Base-by-base conservation (phyloP, 2,888 invertebrate species). In the Xestia sexstrigata region DNA sequence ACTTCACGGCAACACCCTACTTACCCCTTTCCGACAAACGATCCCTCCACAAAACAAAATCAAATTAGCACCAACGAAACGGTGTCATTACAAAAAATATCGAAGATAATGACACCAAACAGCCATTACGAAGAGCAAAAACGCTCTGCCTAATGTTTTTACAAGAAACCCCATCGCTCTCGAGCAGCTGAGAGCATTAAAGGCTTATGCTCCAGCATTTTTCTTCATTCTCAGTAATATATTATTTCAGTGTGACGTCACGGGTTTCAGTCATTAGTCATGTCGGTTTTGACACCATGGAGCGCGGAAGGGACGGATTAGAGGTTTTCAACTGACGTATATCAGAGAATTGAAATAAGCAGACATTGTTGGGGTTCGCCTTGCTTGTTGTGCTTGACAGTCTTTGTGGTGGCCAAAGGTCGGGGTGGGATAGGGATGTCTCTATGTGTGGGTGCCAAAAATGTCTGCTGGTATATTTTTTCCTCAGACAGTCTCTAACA, bases 151-250 rank as follows among this genome's bases (percentile, higher is more conserved):
- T 82, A 82, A 85, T 87, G 85, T 84, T 87, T 84, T 84, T 82
- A 82, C 82, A 82, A 75, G 81, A 63, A 82, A 86, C 81, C 81
- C 80, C 86, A 77, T 76, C 76, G 79, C 81, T 82, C 82, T 78
- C 62, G 42, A 74, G 81, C 87, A 83, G 84, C 83, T 79, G 86
- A 84, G 87, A 86, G 89, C 90, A 91, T 92, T 92, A 93, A 90
- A 89, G 89, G 91, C 89, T 92, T 92, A 91, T 89, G 83, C 88
- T 86, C 60, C 81, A 87, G 88, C 90, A 91, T 92, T 93, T 92
- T 92, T 93, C 91, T 90, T 91, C 93, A 92, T 93, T 92, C 88
- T 81, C 80, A 83, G 90, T 91, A 90, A 93, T 94, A 93, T 92
- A 92, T 93, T 91, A 93, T 91, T 90, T 89, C 81, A 85, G 80